phyloP scores from a whole-genome alignment of 1,140 invertebrate genomes.

The Scylla paramamosain region DNA sequence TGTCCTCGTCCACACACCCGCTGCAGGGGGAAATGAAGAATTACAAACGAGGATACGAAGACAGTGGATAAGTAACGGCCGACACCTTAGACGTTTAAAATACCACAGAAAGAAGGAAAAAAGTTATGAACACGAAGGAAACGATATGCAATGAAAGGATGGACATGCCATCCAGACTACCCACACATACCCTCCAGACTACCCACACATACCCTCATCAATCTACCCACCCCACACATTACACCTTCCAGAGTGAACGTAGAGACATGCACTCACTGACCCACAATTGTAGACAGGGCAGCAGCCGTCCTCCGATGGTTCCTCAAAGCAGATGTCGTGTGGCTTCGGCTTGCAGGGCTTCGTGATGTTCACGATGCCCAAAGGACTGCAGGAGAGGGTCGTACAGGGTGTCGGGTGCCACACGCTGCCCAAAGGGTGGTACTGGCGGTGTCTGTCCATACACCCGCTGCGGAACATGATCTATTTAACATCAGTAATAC shows the following conservation, averaged over 20 bases:
- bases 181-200: too few relatives aligned
- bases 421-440: neutral
- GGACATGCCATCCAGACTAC: too few relatives aligned
- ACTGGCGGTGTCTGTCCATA: neutral
- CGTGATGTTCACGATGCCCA: neutral
- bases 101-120: too few relatives aligned
- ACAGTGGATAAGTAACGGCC: neutral
- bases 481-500: too few relatives aligned
- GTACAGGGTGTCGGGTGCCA: constrained; percentile 21
- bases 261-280: neutral
- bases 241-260: too few relatives aligned
- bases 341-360: neutral
- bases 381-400: neutral
- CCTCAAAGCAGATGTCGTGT: neutral
- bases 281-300: neutral
- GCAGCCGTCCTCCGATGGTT: neutral
- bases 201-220: too few relatives aligned
- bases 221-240: too few relatives aligned
- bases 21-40: neutral
- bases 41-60: neutral
- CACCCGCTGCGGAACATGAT: constrained; percentile 2
- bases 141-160: too few relatives aligned
- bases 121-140: too few relatives aligned
- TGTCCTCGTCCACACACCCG: neutral
- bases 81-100: too few relatives aligned